Evolutionary conservation across 2,797 vertebrate genomes (phyloP).

Genomic region (Sebastes oblongus): DNA sequence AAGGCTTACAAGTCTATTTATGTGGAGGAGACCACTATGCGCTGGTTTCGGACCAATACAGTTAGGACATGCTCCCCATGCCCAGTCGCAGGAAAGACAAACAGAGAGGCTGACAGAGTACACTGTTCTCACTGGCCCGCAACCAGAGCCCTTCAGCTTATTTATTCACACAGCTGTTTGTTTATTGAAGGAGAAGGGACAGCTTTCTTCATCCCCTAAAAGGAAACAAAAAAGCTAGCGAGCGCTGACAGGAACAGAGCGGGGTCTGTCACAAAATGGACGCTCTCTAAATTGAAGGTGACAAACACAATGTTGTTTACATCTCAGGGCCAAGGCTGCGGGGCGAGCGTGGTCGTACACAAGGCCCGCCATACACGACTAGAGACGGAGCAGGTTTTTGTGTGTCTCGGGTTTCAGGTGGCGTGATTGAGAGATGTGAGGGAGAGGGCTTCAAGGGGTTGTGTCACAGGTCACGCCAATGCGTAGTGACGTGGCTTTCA

Average conservation of each 20-base stretch:
- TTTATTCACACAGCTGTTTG: constrained; percentile 80
- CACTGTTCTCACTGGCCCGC: constrained; percentile 61
- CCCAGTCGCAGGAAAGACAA: constrained; percentile 64
- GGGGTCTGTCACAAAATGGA: constrained; percentile 73
- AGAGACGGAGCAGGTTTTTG: constrained; percentile 37
- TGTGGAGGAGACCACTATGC: constrained; percentile 56
- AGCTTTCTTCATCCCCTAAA: constrained; percentile 72
- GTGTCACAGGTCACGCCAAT: constrained; percentile 73
- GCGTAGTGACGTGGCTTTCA: constrained; percentile 74
- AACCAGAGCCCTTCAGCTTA: constrained; percentile 73
- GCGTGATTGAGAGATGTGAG: constrained; percentile 60
- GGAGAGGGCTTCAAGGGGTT: constrained; percentile 37
- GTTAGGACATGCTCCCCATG: constrained; percentile 38
- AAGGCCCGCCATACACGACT: constrained; percentile 50
- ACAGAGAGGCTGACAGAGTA: constrained; percentile 67
- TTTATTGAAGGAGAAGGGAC: constrained; percentile 76
- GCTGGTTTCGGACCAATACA: constrained; percentile 40
- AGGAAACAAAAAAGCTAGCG: constrained; percentile 68
- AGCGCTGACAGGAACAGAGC: constrained; percentile 68
- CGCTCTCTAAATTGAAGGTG: constrained; percentile 73
- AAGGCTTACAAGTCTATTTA: constrained; percentile 45
- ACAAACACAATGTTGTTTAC: constrained; percentile 80
- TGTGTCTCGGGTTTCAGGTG: constrained; percentile 60
- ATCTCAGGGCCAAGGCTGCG: constrained; percentile 35
- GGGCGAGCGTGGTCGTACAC: constrained; percentile 30